Evolutionary conservation across 1,140 invertebrate genomes (phyloP), one percentile per base, ranked within the genome.

Genomic region (Catajapyx aquilonaris): DNA sequence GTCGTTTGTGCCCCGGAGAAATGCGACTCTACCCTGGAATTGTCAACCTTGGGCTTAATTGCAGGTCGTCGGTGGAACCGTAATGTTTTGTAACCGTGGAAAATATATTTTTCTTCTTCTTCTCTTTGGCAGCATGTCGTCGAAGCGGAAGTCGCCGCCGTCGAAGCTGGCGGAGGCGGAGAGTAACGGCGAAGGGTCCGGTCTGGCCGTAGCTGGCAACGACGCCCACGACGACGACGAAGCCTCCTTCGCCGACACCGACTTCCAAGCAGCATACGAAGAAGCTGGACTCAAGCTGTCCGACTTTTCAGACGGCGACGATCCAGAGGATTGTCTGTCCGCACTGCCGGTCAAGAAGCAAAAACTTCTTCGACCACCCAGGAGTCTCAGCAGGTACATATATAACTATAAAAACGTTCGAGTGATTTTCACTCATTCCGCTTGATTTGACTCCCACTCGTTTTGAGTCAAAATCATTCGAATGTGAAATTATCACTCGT

Each of bases 91-190:
- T 7, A 9, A 28, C 7, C 23, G 7, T 28, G 13, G 36, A 19
- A 41, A 41, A 40, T 41, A 41, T n/a, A 11, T 33, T 41, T 41
- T 36, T 35, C 41, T 43, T 45, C 44, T 39, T 37, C 37, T 43
- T 38, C 30, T 38, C 37, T 44, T 43, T 52, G 34, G 79, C 75
- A 81, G 71, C 65, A 86, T 86, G 81, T 85, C 81, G 71, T 86
- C 81, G 62, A 86, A 86, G 72, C 72, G 81, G 62, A 86, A 86
- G 60, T 84, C 80, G 55, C 80, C 80, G 56, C 81, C 81, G 60
- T 80, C 78, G 44, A 85, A 85, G 68, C 68, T 85, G 62, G 73
- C 78, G 63, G 78, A 83, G 50, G 48, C 52, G 23, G 13, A 28
- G 7, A 28, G 23, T 13, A 28, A 28, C 23, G 13, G 23, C 23